A percentile compares a stretch with the other conserved stretches of the same genome.
Conservation (phyloP, 1,140 invertebrate species). For the Atta texana region DNA sequence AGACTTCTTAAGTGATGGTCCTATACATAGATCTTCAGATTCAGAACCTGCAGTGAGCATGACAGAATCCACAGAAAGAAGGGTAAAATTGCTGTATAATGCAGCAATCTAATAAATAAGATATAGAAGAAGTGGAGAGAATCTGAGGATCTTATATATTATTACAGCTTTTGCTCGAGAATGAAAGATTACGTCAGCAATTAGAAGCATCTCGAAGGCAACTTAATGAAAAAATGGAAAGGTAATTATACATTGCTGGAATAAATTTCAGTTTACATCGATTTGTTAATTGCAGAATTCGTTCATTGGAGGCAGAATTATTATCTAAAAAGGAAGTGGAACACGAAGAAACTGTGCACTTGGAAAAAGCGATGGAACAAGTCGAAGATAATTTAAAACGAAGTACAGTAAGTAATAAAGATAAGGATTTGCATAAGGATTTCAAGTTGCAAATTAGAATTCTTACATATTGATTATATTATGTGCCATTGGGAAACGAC, state of each 20-base stretch:
- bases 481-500: conserved; percentile 30
- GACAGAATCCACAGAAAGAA: conserved; percentile 81
- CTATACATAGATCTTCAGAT: conserved; percentile 87
- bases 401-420: conserved; percentile 85
- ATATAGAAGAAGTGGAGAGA: neutral
- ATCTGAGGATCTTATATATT: conserved; percentile 41
- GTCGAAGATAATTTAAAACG: conserved; percentile 88
- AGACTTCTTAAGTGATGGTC: conserved; percentile 91
- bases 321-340: conserved; percentile 85
- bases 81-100: conserved; percentile 70
- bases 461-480: conserved; percentile 8
- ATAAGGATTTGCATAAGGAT: neutral
- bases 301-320: conserved; percentile 86
- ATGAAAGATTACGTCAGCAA: conserved; percentile 87
- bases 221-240: conserved; percentile 86
- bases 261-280: conserved; percentile 28
- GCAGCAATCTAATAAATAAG: neutral
- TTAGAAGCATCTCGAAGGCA: conserved; percentile 86
- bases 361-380: conserved; percentile 87
- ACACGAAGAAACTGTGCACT: conserved; percentile 85
- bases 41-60: conserved; percentile 80
- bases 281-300: conserved; percentile 62
- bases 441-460: neutral
- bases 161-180: conserved; percentile 85
- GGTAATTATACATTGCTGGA: conserved; percentile 74